phyloP scores from a whole-genome alignment of 2,113 vertebrate genomes.

The Merops nubicus region DNA sequence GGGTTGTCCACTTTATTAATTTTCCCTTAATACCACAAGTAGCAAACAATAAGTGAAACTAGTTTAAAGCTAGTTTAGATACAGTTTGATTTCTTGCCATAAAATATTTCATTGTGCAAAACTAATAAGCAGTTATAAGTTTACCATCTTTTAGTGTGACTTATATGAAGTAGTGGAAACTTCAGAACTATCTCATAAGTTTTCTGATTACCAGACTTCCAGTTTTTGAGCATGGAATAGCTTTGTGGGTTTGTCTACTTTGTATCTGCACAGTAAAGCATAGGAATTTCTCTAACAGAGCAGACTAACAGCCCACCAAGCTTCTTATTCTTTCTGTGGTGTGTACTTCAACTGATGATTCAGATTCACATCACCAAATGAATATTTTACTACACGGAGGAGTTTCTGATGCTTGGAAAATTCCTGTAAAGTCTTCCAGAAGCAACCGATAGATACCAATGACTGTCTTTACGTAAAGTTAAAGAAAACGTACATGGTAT shows the following conservation, averaged over 20 bases:
- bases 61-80: background rate
- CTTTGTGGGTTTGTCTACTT: background rate
- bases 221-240: background rate
- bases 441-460: fast-evolving
- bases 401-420: background rate
- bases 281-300: background rate
- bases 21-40: background rate
- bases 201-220: background rate
- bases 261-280: background rate
- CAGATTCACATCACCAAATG: background rate
- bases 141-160: background rate
- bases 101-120: background rate
- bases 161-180: background rate
- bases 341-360: background rate
- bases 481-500: background rate
- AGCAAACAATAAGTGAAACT: background rate
- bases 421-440: background rate
- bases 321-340: background rate
- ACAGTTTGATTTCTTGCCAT: background rate
- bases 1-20: background rate
- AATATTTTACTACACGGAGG: background rate
- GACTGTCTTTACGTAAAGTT: background rate
- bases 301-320: background rate
- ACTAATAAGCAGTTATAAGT: background rate
- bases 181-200: background rate